Base-by-base conservation (phyloP, 2,797 vertebrate genomes). In the Tokudaia tokunoshimensis region DNA sequence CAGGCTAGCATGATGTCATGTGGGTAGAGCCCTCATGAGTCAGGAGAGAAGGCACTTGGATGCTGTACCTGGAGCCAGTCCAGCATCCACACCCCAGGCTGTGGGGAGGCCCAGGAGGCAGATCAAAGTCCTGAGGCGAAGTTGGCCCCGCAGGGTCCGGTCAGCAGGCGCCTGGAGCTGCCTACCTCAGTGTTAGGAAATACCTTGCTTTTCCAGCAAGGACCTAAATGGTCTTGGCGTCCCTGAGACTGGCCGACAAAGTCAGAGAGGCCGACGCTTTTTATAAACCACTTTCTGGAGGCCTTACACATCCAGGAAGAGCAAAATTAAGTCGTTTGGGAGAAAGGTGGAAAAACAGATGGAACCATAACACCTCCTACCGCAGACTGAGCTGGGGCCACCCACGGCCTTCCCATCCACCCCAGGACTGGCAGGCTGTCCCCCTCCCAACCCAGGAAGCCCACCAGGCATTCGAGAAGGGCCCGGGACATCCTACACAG, bases 11-110 rank as follows among this genome's bases (percentile, higher is more conserved):
- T 95, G 97, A 98, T 89, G 97, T 97, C 97, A 98, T 65, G 87
- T 0, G 88, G 96, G 26, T 94, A 90, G 88, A 94, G 81, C 96
- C 94, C 76, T 89, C 82, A 47, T 98, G 98, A 98, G 97, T 98
- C 98, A 98, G 44, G 95, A 87, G 98, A 97, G 97, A 98, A 97
- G 96, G 95, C 97, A 84, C 97, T 41, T 63, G 74, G 96, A 93
- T 96, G 87, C 75, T 87, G 97, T 98, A 98, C 98, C 98, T 98
- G 98, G 97, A 98, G 97, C 94, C 97, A 78, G 95, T 97, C 95
- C 97, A 96, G 98, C 97, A 79, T 61, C 91, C 95, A 97, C 96
- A 97, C 97, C 94, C 31, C 94, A 79, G 97, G 97, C 98, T 89
- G 81, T 75, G 95, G 98, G 97, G 97, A 98, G 97, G 97, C 96